Percentiles rank a stretch among this genome's conserved stretches.
phyloP scores from a whole-genome alignment of 1,140 invertebrate genomes.

The Babylonia areolata region DNA sequence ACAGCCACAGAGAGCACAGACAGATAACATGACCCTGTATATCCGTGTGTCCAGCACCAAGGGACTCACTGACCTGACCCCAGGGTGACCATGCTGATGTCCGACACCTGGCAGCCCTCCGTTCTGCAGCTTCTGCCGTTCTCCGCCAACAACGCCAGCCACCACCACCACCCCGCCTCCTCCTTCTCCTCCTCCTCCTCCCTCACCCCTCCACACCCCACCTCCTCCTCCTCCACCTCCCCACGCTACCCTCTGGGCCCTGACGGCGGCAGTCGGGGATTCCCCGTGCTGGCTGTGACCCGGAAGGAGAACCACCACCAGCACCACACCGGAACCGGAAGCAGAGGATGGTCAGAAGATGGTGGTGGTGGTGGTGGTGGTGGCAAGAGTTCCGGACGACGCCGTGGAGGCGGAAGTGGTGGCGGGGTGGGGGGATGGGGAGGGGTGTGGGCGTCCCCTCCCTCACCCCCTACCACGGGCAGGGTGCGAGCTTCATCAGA shows the following conservation, averaged over 20 bases:
- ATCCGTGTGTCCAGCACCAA: no score
- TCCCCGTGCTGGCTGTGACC: slow-evolving; percentile 57
- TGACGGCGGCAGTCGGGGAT: slow-evolving; percentile 37
- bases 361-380: background rate
- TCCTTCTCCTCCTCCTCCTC: background rate
- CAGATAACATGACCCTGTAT: no score
- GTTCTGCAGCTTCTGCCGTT: slow-evolving; percentile 59
- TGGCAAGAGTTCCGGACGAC: background rate
- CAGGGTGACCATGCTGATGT: slow-evolving; percentile 56
- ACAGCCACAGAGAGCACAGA: no score
- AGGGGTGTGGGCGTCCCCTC: background rate
- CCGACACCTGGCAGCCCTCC: slow-evolving; percentile 59
- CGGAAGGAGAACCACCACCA: slow-evolving; percentile 3
- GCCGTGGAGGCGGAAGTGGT: background rate
- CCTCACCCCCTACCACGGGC: background rate
- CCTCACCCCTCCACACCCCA: background rate
- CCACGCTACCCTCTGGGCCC: background rate
- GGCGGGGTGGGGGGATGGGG: no score
- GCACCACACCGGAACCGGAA: background rate
- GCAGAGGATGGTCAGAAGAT: background rate
- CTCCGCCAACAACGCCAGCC: slow-evolving; percentile 41
- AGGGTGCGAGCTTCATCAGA: background rate
- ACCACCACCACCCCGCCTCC: background rate
- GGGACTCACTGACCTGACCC: no score
- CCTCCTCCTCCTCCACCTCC: background rate